Evolutionary conservation across 2,888 invertebrate species (phyloP).

Genomic region (Drosophila setosimentum): DNA sequence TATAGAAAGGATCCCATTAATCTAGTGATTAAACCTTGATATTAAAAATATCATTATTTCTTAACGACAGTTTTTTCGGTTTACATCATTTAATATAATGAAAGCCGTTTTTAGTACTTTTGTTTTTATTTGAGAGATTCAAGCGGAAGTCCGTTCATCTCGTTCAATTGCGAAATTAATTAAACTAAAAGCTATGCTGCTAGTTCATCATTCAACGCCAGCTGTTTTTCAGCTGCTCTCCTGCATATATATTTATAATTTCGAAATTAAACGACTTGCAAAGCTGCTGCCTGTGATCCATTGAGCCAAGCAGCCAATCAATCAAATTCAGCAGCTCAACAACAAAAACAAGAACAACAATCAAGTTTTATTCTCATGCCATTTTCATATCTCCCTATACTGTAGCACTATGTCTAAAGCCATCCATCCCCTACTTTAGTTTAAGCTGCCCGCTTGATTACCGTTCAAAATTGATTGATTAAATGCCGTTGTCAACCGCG

Average conservation of each 20-base stretch:
- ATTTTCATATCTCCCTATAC: slow-evolving; percentile 9
- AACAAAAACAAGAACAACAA: slow-evolving; percentile 8
- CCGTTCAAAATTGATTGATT: slow-evolving; percentile 81
- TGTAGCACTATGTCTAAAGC: slow-evolving; percentile 19
- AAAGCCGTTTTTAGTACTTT: background rate
- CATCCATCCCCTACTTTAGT: slow-evolving; percentile 77
- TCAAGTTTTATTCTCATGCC: slow-evolving; percentile 22
- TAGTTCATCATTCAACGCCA: slow-evolving; percentile 69
- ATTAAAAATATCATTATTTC: background rate
- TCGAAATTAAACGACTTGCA: slow-evolving; percentile 70
- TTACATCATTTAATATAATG: background rate
- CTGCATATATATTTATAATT: slow-evolving; percentile 71
- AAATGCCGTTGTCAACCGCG: slow-evolving; percentile 74
- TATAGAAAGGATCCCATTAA: background rate
- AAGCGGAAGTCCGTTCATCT: slow-evolving; percentile 4
- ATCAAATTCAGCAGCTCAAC: slow-evolving; percentile 63
- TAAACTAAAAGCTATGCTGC: slow-evolving; percentile 62
- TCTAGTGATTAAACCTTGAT: background rate
- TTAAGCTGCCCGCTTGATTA: slow-evolving; percentile 78
- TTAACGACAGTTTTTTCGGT: background rate
- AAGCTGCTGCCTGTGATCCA: slow-evolving; percentile 60
- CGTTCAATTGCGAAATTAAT: slow-evolving; percentile 57
- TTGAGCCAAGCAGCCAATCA: slow-evolving; percentile 73
- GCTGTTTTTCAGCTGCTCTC: slow-evolving; percentile 51
- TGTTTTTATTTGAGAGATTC: slow-evolving; percentile 1